These are phyloP conservation scores for Cardiocondyla obscurior DNA, from an alignment of 1,140 invertebrate genomes.

Conservation along the genomic window DNA sequence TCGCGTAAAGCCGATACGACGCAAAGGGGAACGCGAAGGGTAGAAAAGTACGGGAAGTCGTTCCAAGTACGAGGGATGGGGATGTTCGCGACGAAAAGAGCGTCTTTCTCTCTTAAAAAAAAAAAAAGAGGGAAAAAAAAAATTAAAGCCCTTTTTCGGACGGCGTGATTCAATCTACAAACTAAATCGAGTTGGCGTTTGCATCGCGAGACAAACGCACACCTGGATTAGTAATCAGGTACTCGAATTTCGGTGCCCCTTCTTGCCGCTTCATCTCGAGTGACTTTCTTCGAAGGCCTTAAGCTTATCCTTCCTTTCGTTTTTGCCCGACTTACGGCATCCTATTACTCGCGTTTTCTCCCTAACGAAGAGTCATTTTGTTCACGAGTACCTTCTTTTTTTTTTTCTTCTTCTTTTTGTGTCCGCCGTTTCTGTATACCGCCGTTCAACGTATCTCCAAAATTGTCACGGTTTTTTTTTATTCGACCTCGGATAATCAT, in stretches of 20 bases:
- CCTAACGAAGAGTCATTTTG: constrained; percentile 37
- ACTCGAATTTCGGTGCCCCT: constrained; percentile 40
- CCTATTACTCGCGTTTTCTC: neutral
- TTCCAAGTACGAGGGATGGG: constrained; percentile 48
- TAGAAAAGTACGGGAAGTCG: constrained; percentile 32
- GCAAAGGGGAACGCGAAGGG: neutral
- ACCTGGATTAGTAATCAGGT: constrained; percentile 53
- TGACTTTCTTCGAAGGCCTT: constrained; percentile 2
- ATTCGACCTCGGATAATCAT: neutral
- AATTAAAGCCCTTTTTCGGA: constrained; percentile 67
- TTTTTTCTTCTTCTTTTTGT: too few species aligned
- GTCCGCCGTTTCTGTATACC: neutral
- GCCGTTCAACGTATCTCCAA: neutral
- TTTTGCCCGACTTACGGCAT: neutral
- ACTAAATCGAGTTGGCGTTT: constrained; percentile 64
- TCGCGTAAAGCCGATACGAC: constrained; percentile 39
- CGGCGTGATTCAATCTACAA: constrained; percentile 65
- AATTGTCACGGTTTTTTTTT: neutral
- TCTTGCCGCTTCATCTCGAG: constrained; percentile 49
- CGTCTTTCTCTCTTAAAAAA: constrained; percentile 40
- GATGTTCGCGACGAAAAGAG: neutral
- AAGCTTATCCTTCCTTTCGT: neutral
- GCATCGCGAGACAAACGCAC: constrained; percentile 51
- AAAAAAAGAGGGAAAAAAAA: constrained; percentile 68
- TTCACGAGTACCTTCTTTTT: neutral